Conservation (phyloP, 2,888 invertebrate species). For the Adelphocoris suturalis region DNA sequence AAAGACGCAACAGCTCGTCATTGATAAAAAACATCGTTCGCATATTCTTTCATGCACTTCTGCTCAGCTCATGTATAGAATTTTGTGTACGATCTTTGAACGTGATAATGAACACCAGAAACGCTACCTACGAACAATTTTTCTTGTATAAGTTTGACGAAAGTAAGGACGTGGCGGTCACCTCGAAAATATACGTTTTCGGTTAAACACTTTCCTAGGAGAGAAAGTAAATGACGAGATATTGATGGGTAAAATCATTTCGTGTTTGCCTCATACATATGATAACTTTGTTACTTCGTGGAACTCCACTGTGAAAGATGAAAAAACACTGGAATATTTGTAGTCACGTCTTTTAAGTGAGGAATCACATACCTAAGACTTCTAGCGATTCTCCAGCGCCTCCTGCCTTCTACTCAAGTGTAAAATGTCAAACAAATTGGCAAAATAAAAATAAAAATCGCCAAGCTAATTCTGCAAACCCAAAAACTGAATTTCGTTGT, state of each 20-base stretch:
- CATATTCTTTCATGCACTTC: constrained; percentile 36
- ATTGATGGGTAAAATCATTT: constrained; percentile 25
- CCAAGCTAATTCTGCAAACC: too few relatives aligned
- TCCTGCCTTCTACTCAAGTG: not conserved
- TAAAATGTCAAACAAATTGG: not conserved
- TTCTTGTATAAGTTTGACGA: constrained; percentile 51
- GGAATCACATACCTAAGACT: not conserved
- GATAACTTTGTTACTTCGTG: constrained; percentile 32
- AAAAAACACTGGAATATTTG: constrained; percentile 15
- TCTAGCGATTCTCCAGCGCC: not conserved
- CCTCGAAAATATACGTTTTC: constrained; percentile 55
- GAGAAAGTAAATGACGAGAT: not conserved
- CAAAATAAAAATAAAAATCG: not conserved
- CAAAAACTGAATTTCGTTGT: not conserved
- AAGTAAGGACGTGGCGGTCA: constrained; percentile 47
- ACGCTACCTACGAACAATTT: constrained; percentile 43
- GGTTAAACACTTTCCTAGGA: not conserved
- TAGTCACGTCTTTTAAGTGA: not conserved
- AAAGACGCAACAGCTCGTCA: constrained; percentile 40
- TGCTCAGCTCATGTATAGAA: not conserved
- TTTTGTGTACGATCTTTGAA: constrained; percentile 22
- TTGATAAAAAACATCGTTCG: constrained; percentile 49
- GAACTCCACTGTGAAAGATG: not conserved
- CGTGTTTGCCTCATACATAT: not conserved
- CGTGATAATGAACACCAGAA: constrained; percentile 49